Conservation (phyloP, 2,888 invertebrate species). For the Candidula unifasciata region DNA sequence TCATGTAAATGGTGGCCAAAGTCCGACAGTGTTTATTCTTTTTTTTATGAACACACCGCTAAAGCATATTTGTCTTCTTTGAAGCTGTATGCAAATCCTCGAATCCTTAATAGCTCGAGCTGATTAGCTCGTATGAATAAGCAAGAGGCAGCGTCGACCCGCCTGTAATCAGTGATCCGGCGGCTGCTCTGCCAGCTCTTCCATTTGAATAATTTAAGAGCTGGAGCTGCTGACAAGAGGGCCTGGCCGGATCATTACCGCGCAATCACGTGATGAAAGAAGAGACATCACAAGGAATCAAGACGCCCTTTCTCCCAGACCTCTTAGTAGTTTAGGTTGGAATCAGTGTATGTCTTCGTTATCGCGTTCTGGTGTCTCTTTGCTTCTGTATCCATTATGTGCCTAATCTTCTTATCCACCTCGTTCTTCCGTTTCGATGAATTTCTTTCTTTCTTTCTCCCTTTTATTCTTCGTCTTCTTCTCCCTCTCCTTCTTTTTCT, state of each 20-base stretch:
- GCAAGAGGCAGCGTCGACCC: neutral
- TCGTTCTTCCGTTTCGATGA: no score
- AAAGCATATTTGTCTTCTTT: constrained; percentile 28
- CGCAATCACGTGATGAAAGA: neutral
- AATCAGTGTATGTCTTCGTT: no score
- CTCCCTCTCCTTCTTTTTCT: no score
- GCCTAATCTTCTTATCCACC: no score
- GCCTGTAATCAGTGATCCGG: constrained; percentile 19
- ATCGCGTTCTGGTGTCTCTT: no score
- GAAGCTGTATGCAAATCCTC: constrained; percentile 40
- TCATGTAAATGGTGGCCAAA: no score
- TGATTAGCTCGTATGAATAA: constrained; percentile 19
- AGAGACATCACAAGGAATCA: neutral
- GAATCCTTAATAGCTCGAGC: neutral
- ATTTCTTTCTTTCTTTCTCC: no score
- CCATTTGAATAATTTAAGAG: constrained; percentile 32
- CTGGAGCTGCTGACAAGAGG: neutral
- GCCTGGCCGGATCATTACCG: neutral
- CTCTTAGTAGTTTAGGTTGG: no score
- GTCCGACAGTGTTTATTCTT: no score
- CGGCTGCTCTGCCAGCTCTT: neutral
- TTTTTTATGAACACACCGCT: neutral
- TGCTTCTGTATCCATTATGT: no score
- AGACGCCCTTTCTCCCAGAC: no score
- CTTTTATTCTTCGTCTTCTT: no score